phyloP scores from a whole-genome alignment of 1,140 invertebrate genomes.

The Penaeus chinensis region DNA sequence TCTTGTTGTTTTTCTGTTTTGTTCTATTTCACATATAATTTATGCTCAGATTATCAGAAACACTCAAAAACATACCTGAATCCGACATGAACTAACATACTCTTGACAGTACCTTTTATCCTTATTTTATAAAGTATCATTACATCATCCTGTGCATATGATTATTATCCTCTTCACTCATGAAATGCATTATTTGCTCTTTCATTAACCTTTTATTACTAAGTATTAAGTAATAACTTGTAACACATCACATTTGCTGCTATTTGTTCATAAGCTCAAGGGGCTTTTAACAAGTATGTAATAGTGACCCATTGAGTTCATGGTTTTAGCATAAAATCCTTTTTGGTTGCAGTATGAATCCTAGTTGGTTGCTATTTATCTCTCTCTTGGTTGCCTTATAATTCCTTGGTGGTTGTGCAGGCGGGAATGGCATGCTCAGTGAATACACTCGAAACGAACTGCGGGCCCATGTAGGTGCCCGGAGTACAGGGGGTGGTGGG shows the following conservation, averaged over 20 bases:
- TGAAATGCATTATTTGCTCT: constrained; percentile 50
- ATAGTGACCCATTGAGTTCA: constrained; percentile 26
- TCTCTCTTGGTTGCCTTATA: constrained; percentile 53
- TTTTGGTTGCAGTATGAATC: constrained; percentile 57
- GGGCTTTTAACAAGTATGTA: constrained; percentile 38
- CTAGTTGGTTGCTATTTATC: constrained; percentile 47
- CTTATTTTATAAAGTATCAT: not conserved
- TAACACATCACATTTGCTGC: constrained; percentile 48
- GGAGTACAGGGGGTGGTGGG: constrained; percentile 52
- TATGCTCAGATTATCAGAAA: no score
- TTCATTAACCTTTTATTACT: constrained; percentile 41
- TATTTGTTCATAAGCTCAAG: constrained; percentile 35
- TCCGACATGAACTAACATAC: not conserved
- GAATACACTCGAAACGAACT: constrained; percentile 61
- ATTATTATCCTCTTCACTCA: constrained; percentile 47
- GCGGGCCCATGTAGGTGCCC: constrained; percentile 52
- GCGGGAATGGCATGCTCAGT: constrained; percentile 59
- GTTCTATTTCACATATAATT: constrained; percentile 24
- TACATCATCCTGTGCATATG: constrained; percentile 29
- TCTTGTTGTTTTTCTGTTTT: constrained; percentile 45
- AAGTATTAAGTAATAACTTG: constrained; percentile 40
- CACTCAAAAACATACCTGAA: no score
- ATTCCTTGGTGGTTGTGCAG: constrained; percentile 60
- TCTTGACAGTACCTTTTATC: constrained; percentile 14
- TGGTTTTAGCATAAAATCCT: constrained; percentile 41